Base-by-base conservation (phyloP, 2,797 vertebrate genomes). In the Pipistrellus pipistrellus region DNA sequence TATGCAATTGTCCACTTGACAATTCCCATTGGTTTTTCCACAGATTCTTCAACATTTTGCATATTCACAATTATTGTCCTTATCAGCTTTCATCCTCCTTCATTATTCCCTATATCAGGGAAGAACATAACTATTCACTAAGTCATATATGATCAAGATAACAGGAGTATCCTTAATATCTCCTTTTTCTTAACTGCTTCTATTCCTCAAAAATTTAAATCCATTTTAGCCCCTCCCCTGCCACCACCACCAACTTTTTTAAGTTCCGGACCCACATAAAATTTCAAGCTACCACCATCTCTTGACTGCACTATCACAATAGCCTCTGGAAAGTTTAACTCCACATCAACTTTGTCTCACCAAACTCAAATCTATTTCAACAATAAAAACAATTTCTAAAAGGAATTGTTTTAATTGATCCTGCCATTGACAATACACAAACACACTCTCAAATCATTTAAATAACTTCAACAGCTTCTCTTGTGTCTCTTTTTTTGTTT, bases 11-110 rank as follows among this genome's bases (percentile, higher is more conserved):
- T 53, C 46, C 69, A 64, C 25, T 59, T 82, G 48, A 71, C 13
- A 6, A 81, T 27, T 76, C 77, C 32, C 59, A 51, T 62, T 69
- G 14, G 1, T 23, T 93, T 84, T 53, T 86, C 55, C 55, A 89
- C 62, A 68, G 76, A 59, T 32, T 66, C 5, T 51, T 83, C 46
- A 68, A 71, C 4, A 71, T 85, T 41, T 41, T 77, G 32, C 62
- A 41, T 10, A 32, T 77, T 72, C 57, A 73, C 72, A 86, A 78
- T 71, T 46, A 55, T 55, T 51, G 62, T 73, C 57, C 3, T 57
- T 82, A 59, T 85, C 35, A 85, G 20, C 71, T 55, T 81, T 91
- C 62, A 85, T 27, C 27, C 85, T 86, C 62, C 25, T 78, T 86
- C 17, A 41, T 59, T 35, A 46, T 83, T 91, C 30, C n/a, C 20